Conservation (phyloP, 2,797 vertebrate genomes). For the Mormyrus proboscirostris region DNA sequence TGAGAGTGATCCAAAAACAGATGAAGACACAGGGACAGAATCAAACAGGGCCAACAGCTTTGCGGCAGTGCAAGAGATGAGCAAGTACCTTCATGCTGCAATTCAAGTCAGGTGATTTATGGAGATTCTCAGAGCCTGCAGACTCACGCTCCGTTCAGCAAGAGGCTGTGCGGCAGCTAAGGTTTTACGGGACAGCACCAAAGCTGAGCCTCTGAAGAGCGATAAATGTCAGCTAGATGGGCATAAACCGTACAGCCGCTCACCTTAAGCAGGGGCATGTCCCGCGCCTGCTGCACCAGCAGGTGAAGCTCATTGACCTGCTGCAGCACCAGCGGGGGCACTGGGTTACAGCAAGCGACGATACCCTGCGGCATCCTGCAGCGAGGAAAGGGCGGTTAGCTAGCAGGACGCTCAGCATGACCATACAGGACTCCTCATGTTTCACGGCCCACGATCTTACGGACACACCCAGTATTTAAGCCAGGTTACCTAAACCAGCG, state of each 20-base stretch:
- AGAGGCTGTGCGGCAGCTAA: background rate
- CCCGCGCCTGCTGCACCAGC: conserved; percentile 79
- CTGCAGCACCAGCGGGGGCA: conserved; percentile 87
- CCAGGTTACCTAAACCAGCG: background rate
- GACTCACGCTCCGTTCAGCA: background rate
- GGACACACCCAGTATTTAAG: background rate
- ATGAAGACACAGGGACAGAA: background rate
- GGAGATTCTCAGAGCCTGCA: background rate
- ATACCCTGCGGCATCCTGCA: conserved; percentile 88
- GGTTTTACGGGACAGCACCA: background rate
- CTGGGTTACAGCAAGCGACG: conserved; percentile 88
- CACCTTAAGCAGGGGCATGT: conserved; percentile 92
- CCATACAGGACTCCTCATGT: background rate
- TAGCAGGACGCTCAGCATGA: background rate
- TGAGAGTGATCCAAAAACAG: background rate
- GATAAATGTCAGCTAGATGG: background rate
- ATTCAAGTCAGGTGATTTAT: background rate
- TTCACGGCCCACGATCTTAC: background rate
- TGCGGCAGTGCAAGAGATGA: background rate
- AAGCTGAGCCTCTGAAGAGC: background rate
- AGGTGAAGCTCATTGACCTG: conserved; percentile 88
- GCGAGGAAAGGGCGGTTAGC: background rate
- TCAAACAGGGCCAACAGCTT: background rate
- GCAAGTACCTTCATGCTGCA: background rate
- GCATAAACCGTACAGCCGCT: conserved; percentile 11